A percentile compares a stretch with the other conserved stretches of the same genome.
These are phyloP conservation scores for Plectus sambesii DNA, from an alignment of 1,140 invertebrate species.

Conservation along the genomic window DNA sequence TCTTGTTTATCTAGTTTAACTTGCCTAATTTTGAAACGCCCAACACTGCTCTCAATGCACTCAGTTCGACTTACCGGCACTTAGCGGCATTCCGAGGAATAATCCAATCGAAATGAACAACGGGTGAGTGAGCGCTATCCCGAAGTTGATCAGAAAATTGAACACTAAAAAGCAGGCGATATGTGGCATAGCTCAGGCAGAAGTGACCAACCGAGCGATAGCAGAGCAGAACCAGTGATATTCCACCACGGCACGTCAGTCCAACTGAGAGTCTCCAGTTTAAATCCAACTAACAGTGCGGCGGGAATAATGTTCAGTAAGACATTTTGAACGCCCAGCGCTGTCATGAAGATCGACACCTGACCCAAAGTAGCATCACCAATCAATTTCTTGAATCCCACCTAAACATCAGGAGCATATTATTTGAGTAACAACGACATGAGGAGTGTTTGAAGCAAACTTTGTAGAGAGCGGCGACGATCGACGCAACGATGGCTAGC, in stretches of 20 bases:
- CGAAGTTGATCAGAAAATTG: slow-evolving; percentile 44
- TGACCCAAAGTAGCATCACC: slow-evolving; percentile 38
- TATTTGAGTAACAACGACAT: slow-evolving; percentile 1
- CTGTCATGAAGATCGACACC: slow-evolving; percentile 43
- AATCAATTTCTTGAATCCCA: slow-evolving; percentile 33
- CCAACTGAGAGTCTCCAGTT: slow-evolving; percentile 34
- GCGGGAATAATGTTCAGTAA: slow-evolving; percentile 33
- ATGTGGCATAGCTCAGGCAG: not conserved
- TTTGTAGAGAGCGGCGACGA: slow-evolving; percentile 39
- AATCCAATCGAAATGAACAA: slow-evolving; percentile 40
- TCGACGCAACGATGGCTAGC: slow-evolving; percentile 32
- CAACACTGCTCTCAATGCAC: too few relatives aligned
- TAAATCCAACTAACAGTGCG: slow-evolving; percentile 22
- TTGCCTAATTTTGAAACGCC: too few relatives aligned
- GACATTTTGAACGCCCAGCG: slow-evolving; percentile 33
- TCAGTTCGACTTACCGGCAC: slow-evolving; percentile 30
- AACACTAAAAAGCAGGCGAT: slow-evolving; percentile 31
- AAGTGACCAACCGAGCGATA: slow-evolving; percentile 25
- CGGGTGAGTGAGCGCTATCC: slow-evolving; percentile 37
- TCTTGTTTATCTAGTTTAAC: too few relatives aligned
- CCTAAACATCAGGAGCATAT: slow-evolving; percentile 18
- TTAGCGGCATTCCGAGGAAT: slow-evolving; percentile 38
- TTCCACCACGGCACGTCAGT: slow-evolving; percentile 34
- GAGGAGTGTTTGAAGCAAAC: slow-evolving; percentile 18
- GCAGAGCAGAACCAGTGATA: slow-evolving; percentile 26